Percentiles rank a stretch among this genome's conserved stretches.
These are phyloP conservation scores for Stomatorhinus walkeri DNA, from an alignment of 2,797 vertebrate species.

Conservation along the genomic window DNA sequence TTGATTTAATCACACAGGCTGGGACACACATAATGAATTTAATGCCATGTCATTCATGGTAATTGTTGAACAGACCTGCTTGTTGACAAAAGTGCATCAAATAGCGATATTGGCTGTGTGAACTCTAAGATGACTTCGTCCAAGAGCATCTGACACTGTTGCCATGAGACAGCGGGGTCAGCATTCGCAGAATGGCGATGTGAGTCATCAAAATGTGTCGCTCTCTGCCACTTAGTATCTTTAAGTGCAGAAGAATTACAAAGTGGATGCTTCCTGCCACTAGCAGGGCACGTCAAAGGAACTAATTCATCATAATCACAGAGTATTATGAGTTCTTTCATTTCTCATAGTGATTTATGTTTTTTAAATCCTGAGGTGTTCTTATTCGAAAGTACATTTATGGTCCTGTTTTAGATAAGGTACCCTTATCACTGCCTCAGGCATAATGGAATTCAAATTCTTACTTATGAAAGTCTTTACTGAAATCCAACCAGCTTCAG, in stretches of 20 bases:
- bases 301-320: not conserved
- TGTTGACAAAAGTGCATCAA: not conserved
- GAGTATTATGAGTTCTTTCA: not conserved
- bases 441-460: not conserved
- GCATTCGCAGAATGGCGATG: not conserved
- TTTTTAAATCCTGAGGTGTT: not conserved
- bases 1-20: not conserved
- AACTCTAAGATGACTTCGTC: not conserved
- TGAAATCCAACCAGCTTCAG: not conserved
- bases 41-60: not conserved
- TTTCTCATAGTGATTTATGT: not conserved
- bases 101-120: not conserved
- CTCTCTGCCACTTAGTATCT: not conserved
- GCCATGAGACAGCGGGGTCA: not conserved
- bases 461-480: conserved; percentile 2
- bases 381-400: not conserved
- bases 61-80: not conserved
- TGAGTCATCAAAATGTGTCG: not conserved
- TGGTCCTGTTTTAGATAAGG: not conserved
- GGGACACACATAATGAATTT: not conserved
- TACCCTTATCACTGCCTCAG: not conserved
- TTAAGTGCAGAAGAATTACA: not conserved
- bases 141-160: not conserved
- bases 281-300: not conserved
- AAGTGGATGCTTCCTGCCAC: not conserved